Evolutionary conservation across 2,888 invertebrate species (phyloP).

Genomic region (Ypsolopha sequella): DNA sequence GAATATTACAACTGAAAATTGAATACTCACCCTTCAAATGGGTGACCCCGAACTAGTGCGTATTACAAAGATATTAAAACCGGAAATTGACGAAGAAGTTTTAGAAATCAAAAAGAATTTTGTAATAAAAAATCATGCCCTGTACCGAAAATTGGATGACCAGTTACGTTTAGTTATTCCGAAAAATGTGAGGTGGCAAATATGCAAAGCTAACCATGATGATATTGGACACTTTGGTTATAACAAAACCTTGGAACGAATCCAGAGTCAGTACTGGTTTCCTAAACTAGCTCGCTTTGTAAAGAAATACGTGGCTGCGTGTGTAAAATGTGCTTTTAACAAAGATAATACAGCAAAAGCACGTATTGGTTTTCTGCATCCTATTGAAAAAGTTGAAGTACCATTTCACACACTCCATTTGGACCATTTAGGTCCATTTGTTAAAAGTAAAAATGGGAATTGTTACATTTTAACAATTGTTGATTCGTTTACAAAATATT

Average conservation of each 20-base stretch:
- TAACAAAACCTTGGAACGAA: too few relatives aligned
- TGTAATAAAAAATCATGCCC: too few relatives aligned
- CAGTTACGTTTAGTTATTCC: too few relatives aligned
- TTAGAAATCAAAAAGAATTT: conserved; percentile 4
- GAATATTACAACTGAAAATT: neutral
- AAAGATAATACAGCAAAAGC: too few relatives aligned
- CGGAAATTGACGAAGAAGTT: neutral
- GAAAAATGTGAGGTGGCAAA: too few relatives aligned
- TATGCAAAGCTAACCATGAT: too few relatives aligned
- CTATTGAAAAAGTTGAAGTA: conserved; percentile 10
- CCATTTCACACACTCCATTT: conserved; percentile 15
- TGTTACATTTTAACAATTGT: conserved; percentile 12
- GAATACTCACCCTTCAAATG: conserved; percentile 13
- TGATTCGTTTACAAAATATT: conserved; percentile 15
- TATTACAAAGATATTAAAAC: conserved; percentile 1
- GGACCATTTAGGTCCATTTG: conserved; percentile 17
- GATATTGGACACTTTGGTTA: too few relatives aligned
- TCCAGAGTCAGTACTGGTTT: too few relatives aligned
- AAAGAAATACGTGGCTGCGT: too few relatives aligned
- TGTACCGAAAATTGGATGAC: too few relatives aligned
- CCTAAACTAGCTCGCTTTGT: too few relatives aligned
- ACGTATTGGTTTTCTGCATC: conserved; percentile 3
- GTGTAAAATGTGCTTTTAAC: too few relatives aligned
- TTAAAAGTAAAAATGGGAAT: conserved; percentile 10
- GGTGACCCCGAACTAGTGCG: neutral